Base-by-base conservation (phyloP, 2,888 invertebrate species). In the Acronicta alni region DNA sequence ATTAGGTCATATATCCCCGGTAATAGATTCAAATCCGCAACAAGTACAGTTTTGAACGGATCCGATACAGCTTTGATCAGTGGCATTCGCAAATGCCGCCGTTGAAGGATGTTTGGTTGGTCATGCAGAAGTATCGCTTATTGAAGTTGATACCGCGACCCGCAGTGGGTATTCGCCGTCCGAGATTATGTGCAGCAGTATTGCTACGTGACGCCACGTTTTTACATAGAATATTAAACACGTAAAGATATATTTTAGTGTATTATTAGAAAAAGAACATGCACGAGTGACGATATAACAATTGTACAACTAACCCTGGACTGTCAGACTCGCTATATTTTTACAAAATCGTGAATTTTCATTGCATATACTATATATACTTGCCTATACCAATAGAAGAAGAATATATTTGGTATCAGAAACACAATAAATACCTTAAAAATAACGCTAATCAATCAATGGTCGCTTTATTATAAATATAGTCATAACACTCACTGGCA, bases 61-160 rank as follows among this genome's bases (percentile, higher is more conserved):
- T 67, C 56, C 43, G 61, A 77, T 71, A 64, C 53, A 71, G 67
- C 82, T 83, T 84, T 83, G 84, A 85, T 82, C 81, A 77, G 69
- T 69, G 76, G 71, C 76, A 76, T 79, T 84, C 85, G 80, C 81
- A 80, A 84, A 77, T 72, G 77, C 55, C 77, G 73, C 77, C 66
- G 65, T 68, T 69, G 72, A 81, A 82, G 80, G 72, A 82, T 79
- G 69, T 58, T 75, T 74, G 72, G 67, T 70, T 80, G 79, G 78
- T 85, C 89, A 87, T 87, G 90, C 86, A 82, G 88, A 90, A 90
- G 84, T 88, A 90, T 91, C 89, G 87, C 85, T 86, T 89, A 91
- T 91, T 90, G 89, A 89, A 89, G 90, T 90, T 88, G 88, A 90
- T 86, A 75, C 61, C 65, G 68, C 67, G 69, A 65, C 68, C 67